These are phyloP conservation scores for Coregonus sp. DNA, from an alignment of 2,797 vertebrate species.

Conservation along the genomic window DNA sequence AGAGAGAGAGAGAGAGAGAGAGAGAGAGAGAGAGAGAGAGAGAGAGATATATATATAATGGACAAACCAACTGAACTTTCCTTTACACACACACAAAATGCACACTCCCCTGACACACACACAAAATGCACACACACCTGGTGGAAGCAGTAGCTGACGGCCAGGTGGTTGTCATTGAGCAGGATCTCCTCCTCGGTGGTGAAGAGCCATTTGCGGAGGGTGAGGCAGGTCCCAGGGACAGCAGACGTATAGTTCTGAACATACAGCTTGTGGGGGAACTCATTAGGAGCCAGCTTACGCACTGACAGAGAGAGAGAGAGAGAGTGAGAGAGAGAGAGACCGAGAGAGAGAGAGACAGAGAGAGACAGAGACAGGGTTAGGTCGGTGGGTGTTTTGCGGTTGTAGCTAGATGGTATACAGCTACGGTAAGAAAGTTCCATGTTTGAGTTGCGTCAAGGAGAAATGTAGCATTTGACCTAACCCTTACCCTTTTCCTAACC, in stretches of 20 bases:
- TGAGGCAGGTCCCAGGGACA: conserved; percentile 92
- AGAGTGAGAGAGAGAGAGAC: not conserved
- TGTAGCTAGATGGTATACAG: no score
- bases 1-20: not conserved
- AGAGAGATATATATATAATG: not conserved
- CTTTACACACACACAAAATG: not conserved
- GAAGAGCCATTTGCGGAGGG: conserved; percentile 94
- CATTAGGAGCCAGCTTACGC: conserved; percentile 93
- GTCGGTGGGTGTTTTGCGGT: not conserved
- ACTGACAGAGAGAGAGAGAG: conserved; percentile 68
- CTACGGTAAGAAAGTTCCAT: no score
- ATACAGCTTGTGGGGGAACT: conserved; percentile 97
- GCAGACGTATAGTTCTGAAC: conserved; percentile 99
- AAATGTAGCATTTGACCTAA: no score
- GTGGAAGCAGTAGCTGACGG: conserved; percentile 91
- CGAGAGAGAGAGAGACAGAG: not conserved
- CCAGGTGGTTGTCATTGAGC: conserved; percentile 94
- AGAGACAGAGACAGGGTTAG: not conserved
- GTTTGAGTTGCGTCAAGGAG: no score
- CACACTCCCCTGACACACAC: not conserved
- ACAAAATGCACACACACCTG: conserved; percentile 52
- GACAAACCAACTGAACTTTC: not conserved
- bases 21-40: not conserved
- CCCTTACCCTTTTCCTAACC: no score
- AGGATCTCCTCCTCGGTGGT: conserved; percentile 92